phyloP scores from a whole-genome alignment of 2,797 vertebrate species.

The Ataeniobius toweri region DNA sequence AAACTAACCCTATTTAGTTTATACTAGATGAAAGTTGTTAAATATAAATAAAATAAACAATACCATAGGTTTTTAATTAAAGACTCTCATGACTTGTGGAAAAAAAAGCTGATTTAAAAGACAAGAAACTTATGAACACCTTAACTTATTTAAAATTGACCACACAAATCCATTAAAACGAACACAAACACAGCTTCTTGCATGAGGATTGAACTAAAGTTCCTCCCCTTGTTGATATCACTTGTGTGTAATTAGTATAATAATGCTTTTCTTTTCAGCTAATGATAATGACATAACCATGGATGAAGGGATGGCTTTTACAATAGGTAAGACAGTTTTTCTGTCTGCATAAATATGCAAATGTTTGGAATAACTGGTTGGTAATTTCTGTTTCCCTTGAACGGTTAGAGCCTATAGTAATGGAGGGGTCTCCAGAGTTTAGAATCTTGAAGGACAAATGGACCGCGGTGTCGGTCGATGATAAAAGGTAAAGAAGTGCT shows the following conservation, averaged over 20 bases:
- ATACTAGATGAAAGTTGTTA: no score
- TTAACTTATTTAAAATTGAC: no score
- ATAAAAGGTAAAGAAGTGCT: conserved; percentile 84
- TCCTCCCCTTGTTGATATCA: not conserved
- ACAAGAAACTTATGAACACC: no score
- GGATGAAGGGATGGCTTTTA: conserved; percentile 97
- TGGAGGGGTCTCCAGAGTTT: conserved; percentile 90
- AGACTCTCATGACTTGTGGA: no score
- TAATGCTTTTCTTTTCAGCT: conserved; percentile 75
- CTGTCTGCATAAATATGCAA: not conserved
- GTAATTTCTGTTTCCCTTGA: conserved; percentile 7
- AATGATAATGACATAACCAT: conserved; percentile 90
- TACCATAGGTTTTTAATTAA: no score
- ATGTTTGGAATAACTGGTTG: conserved; percentile 6
- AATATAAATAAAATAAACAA: no score
- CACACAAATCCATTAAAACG: not conserved
- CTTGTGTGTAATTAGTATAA: not conserved
- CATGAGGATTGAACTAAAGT: not conserved
- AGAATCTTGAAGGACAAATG: conserved; percentile 91
- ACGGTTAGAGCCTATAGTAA: conserved; percentile 91
- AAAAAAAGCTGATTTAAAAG: no score
- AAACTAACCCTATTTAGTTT: no score
- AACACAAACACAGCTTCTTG: not conserved
- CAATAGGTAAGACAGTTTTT: conserved; percentile 82
- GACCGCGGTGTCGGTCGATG: conserved; percentile 91